Conservation (phyloP, 1,140 invertebrate species). For the Asobara japonica region DNA sequence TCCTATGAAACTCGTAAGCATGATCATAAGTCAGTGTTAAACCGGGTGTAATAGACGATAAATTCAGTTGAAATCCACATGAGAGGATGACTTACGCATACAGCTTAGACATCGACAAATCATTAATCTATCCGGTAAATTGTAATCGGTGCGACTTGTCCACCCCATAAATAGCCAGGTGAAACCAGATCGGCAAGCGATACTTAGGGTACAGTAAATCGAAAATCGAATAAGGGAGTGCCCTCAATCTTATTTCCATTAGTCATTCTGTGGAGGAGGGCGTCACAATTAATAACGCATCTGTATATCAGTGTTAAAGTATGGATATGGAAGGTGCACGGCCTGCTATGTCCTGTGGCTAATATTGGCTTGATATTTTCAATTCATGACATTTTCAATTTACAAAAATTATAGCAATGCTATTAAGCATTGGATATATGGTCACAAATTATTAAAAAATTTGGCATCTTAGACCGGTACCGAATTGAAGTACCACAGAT, state of each 20-base stretch:
- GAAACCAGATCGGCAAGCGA: background rate
- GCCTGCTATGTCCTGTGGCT: too few relatives aligned
- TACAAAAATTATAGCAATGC: too few relatives aligned
- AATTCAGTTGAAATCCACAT: background rate
- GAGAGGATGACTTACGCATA: background rate
- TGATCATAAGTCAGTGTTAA: background rate
- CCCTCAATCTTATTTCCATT: constrained; percentile 30
- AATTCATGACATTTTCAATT: too few relatives aligned
- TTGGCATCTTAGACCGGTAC: too few relatives aligned
- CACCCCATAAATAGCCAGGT: background rate
- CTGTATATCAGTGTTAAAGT: background rate
- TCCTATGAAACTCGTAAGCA: background rate
- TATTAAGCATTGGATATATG: too few relatives aligned
- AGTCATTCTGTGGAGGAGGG: background rate
- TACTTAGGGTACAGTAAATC: background rate
- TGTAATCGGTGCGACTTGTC: background rate
- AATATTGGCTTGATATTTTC: too few relatives aligned
- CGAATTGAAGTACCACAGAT: too few relatives aligned
- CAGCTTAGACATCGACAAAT: constrained; percentile 5
- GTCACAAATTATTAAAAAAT: too few relatives aligned
- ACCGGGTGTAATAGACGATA: background rate
- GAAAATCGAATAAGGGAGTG: background rate
- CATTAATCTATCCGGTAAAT: constrained; percentile 12
- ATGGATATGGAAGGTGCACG: background rate
- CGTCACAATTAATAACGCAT: constrained; percentile 22